Base-by-base conservation (phyloP, 2,888 invertebrate species). In the Dryococelus australis region DNA sequence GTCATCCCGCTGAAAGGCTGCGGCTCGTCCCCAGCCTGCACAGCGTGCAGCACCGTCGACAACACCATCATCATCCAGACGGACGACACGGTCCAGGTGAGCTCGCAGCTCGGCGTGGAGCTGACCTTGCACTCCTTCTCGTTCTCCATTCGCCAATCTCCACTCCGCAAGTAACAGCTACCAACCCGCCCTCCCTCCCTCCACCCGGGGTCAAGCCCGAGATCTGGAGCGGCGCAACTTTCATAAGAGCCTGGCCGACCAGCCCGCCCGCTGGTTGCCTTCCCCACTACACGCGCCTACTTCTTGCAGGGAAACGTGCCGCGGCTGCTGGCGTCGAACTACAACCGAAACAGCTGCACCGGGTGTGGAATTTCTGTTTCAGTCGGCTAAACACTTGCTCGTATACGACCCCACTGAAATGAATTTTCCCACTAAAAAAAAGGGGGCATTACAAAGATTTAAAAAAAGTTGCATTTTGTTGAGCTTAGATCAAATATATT, bases 31-130 rank as follows among this genome's bases (percentile, higher is more conserved):
- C 94, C 94, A 0, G 93, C 94, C 0, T 95, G 95, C 91, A 93
- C 94, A 20, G 93, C 94, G 1, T 95, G 95, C 89, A 94, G 94
- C 26, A 94, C 95, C 47, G 92, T 95, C 85, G 95, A 95, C 92
- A 96, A 95, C 89, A 94, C 95, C 35, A 93, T 96, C 12, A 94
- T 96, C 88, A 95, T 96, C 90, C 96, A 96, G 91, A 93, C 94
- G 86, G 96, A 96, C 90, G 95, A 95, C 90, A 93, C 94, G 87
- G 94, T 96, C 27, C 95, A 95, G 91, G 92, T 92, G 90, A 90
- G 86, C 20, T 90, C 89, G 86, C 65, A 24, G 65, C 51, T 3
- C 51, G 51, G 51, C 51, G 1, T 88, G 81, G 1, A 3, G 35
- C 2, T 8, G 47, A 47, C 47, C 47, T 47, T 47, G 47, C 47